Percentiles rank a stretch among this genome's conserved stretches.
These are phyloP conservation scores for Pseudochirops corinnae DNA, from an alignment of 2,797 vertebrate genomes.

Conservation along the genomic window DNA sequence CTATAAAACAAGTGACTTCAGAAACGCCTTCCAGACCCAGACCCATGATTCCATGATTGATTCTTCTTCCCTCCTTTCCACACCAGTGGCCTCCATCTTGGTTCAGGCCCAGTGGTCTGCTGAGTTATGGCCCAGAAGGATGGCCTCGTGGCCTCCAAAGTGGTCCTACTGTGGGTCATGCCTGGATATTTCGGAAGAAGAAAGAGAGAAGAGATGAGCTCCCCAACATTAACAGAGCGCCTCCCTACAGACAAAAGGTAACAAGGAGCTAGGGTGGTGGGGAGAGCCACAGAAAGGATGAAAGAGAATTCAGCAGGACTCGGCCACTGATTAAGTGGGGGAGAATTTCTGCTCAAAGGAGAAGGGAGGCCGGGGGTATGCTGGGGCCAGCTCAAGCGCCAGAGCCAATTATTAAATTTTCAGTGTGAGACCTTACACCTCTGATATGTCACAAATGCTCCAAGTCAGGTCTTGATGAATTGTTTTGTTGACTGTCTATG, in stretches of 20 bases:
- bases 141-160: neutral
- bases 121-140: neutral
- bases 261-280: neutral
- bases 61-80: neutral
- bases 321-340: neutral
- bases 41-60: neutral
- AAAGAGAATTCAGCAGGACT: neutral
- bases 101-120: neutral
- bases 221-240: neutral
- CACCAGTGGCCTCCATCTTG: neutral
- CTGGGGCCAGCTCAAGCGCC: neutral
- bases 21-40: neutral
- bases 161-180: neutral
- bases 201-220: neutral
- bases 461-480: neutral
- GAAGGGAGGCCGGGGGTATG: neutral
- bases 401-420: neutral
- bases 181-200: neutral
- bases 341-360: neutral
- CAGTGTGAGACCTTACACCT: neutral
- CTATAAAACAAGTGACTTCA: neutral
- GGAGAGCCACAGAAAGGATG: neutral
- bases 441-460: neutral
- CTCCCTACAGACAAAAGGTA: neutral
- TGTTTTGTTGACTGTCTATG: neutral